These are phyloP conservation scores for Neomorphus geoffroyi DNA, from an alignment of 2,797 vertebrate genomes.

Conservation along the genomic window DNA sequence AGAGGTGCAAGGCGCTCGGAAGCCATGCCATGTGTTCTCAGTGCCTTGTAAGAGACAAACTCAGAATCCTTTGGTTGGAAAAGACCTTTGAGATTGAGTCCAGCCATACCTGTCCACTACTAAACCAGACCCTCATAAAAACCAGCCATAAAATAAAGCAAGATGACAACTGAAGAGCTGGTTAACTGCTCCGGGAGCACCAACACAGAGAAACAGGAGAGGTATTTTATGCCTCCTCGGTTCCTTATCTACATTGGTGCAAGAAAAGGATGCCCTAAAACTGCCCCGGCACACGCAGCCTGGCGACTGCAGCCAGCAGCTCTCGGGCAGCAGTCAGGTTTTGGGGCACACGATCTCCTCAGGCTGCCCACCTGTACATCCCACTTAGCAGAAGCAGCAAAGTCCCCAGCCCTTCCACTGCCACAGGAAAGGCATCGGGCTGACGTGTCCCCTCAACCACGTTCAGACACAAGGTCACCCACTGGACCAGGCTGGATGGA, in stretches of 20 bases:
- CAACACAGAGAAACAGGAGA: neutral
- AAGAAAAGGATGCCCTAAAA: neutral
- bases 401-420: neutral
- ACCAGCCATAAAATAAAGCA: neutral
- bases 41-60: neutral
- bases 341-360: neutral
- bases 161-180: neutral
- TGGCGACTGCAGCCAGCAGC: neutral
- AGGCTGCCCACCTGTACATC: neutral
- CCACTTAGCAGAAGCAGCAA: neutral
- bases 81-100: no score
- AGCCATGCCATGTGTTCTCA: neutral
- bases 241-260: neutral
- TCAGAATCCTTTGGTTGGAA: neutral
- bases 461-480: neutral
- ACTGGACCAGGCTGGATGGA: neutral
- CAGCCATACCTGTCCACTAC: no score
- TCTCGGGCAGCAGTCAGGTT: neutral
- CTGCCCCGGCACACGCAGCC: fast-evolving
- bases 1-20: neutral
- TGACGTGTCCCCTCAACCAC: neutral
- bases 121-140: no score
- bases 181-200: neutral
- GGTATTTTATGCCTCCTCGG: neutral
- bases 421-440: neutral